These are phyloP conservation scores for Poliocrania exsul DNA, from an alignment of 2,797 vertebrate species.

Conservation along the genomic window DNA sequence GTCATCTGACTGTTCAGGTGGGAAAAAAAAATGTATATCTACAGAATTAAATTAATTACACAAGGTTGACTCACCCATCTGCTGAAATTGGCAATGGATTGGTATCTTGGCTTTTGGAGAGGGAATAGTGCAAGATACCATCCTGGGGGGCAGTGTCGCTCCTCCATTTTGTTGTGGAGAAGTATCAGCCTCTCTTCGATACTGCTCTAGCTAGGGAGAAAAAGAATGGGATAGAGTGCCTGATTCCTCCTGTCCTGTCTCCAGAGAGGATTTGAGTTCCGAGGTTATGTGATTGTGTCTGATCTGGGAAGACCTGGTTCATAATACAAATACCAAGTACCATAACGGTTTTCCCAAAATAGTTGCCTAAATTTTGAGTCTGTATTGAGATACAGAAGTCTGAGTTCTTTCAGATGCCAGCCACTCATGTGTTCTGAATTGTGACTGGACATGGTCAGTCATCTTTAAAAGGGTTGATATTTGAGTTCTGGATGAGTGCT, in stretches of 20 bases:
- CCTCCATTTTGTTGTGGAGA: not conserved
- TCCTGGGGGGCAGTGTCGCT: not conserved
- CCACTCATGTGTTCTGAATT: not conserved
- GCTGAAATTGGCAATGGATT: not conserved
- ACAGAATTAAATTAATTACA: not conserved
- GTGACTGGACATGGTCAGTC: not conserved
- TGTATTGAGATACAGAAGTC: not conserved
- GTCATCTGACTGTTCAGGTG: not conserved
- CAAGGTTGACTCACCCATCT: not conserved
- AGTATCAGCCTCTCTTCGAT: not conserved
- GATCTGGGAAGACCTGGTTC: not conserved
- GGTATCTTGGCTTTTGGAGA: not conserved
- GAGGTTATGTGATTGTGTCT: not conserved
- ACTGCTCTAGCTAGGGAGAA: not conserved
- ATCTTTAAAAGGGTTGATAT: not conserved
- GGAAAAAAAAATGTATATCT: not conserved
- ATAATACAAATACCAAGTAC: not conserved
- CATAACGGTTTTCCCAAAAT: not conserved
- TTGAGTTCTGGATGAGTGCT: not conserved
- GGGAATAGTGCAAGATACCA: not conserved
- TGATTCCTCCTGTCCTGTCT: not conserved
- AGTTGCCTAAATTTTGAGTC: not conserved
- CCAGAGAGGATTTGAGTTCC: not conserved
- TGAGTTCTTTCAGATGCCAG: not conserved
- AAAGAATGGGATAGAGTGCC: not conserved